These are phyloP conservation scores for Bubo blakistoni DNA, from an alignment of 2,113 vertebrate species.

Conservation along the genomic window DNA sequence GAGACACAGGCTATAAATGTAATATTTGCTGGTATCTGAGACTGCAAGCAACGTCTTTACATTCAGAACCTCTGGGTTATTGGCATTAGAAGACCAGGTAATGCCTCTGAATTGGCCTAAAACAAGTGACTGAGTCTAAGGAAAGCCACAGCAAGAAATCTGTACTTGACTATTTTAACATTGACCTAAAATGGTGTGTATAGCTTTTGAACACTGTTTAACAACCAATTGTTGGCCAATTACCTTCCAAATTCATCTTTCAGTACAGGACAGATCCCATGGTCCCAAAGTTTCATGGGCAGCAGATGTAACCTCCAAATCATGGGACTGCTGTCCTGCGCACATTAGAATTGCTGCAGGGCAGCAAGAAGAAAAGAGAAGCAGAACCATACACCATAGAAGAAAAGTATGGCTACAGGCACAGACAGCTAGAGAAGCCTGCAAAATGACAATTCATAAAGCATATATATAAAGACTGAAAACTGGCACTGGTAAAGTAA, in stretches of 20 bases:
- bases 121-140: neutral
- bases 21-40: neutral
- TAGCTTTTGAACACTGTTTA: neutral
- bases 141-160: neutral
- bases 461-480: neutral
- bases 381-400: neutral
- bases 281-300: neutral
- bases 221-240: neutral
- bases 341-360: neutral
- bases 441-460: neutral
- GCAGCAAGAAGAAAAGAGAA: neutral
- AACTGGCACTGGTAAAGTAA: neutral
- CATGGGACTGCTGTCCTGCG: neutral
- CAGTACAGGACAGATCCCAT: neutral
- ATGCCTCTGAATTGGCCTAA: neutral
- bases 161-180: neutral
- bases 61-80: neutral
- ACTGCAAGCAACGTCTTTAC: neutral
- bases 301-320: neutral
- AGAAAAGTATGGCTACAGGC: neutral
- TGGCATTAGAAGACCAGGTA: neutral
- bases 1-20: constrained; percentile 14
- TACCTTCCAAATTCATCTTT: neutral
- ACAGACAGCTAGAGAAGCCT: neutral
- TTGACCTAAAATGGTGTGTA: neutral